Evolutionary conservation across 2,797 vertebrate species (phyloP).

Genomic region (Hafferia zeledoni): DNA sequence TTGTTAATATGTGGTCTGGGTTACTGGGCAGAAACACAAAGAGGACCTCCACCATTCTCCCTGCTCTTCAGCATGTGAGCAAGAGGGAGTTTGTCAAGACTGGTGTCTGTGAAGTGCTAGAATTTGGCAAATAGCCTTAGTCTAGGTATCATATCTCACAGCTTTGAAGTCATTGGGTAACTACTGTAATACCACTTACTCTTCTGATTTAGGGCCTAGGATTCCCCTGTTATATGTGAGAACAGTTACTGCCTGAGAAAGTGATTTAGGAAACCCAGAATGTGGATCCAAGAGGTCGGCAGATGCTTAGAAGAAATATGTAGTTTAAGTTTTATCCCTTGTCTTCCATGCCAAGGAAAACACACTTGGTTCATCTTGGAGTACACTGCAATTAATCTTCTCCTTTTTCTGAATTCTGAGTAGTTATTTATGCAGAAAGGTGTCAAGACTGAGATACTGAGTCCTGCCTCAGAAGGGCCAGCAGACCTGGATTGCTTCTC

Average conservation of each 20-base stretch:
- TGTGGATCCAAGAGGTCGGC: neutral
- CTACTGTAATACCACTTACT: neutral
- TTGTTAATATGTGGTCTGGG: accelerated
- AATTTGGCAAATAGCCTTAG: neutral
- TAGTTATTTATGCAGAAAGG: neutral
- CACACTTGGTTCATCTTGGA: neutral
- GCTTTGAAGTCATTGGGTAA: neutral
- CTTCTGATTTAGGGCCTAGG: neutral
- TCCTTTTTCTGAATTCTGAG: neutral
- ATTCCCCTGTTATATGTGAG: neutral
- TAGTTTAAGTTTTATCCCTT: neutral
- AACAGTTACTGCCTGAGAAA: neutral
- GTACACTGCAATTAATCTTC: neutral
- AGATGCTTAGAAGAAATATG: neutral
- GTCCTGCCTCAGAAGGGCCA: neutral
- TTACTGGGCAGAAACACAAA: neutral
- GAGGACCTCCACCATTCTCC: neutral
- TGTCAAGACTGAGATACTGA: neutral
- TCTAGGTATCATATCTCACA: neutral
- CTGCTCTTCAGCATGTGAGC: neutral
- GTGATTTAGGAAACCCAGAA: neutral
- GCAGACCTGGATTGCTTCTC: neutral
- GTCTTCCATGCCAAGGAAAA: neutral
- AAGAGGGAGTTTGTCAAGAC: neutral
- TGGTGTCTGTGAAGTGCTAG: neutral